Percentiles rank a stretch among this genome's conserved stretches.
phyloP scores from a whole-genome alignment of 2,113 vertebrate species.

The Morone chrysops region DNA sequence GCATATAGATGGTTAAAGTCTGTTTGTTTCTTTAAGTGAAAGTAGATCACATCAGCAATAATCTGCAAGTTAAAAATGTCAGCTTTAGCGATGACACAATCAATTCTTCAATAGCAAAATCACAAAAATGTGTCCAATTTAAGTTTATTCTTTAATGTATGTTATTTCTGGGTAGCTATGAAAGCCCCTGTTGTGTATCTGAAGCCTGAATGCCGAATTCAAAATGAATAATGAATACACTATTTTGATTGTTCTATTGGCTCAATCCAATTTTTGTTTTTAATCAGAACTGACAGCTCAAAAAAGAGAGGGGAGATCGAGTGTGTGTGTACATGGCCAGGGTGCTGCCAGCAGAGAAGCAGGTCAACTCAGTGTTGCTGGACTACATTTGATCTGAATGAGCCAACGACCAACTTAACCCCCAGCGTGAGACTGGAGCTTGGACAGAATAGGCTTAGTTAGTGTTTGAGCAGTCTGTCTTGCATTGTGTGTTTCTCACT shows the following conservation, averaged over 20 bases:
- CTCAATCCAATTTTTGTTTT: not conserved
- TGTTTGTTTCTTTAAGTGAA: not conserved
- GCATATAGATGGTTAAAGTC: not conserved
- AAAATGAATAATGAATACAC: not conserved
- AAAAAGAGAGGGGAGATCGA: not conserved
- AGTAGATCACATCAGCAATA: not conserved
- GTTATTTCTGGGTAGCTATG: not conserved
- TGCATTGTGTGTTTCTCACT: not conserved
- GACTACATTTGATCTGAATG: conserved; percentile 33
- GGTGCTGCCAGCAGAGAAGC: conserved; percentile 34
- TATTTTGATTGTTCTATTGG: not conserved
- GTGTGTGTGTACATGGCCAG: not conserved
- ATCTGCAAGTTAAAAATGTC: not conserved
- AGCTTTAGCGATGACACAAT: not conserved
- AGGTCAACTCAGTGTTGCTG: conserved; percentile 38
- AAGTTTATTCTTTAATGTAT: not conserved
- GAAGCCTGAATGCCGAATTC: not conserved
- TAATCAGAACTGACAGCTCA: not conserved
- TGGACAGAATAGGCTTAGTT: conserved; percentile 17
- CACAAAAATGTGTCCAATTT: not conserved
- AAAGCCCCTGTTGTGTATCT: not conserved
- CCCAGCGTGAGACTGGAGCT: conserved; percentile 15
- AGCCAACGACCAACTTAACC: conserved; percentile 44
- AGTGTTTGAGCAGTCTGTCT: not conserved
- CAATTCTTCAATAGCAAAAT: not conserved